These are phyloP conservation scores for Beris chalybata DNA, from an alignment of 2,888 invertebrate genomes.

Conservation along the genomic window DNA sequence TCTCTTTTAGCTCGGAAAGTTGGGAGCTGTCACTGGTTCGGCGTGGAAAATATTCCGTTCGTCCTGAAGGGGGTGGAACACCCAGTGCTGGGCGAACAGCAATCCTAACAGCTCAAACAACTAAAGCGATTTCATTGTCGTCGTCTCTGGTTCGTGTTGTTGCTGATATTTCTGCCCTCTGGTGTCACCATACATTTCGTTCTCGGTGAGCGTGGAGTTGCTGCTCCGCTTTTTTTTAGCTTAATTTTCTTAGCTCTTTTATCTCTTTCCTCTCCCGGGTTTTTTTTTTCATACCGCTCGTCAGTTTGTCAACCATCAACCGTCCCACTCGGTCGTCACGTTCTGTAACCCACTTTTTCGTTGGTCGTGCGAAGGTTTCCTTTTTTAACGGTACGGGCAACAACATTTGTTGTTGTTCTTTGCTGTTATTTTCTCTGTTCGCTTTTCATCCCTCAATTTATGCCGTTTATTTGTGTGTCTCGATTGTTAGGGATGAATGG, in stretches of 20 bases:
- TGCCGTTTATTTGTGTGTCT: slow-evolving; percentile 37
- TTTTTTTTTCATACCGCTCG: slow-evolving; percentile 7
- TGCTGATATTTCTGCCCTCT: slow-evolving; percentile 31
- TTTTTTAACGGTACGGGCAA: slow-evolving; percentile 20
- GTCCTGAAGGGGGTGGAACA: not conserved
- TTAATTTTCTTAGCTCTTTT: slow-evolving; percentile 15
- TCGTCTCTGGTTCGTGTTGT: slow-evolving; percentile 27
- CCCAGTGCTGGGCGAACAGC: not conserved
- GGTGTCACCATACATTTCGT: slow-evolving; percentile 1
- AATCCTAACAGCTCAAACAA: slow-evolving; percentile 9
- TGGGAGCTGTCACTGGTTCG: slow-evolving; percentile 23
- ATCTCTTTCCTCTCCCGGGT: not conserved
- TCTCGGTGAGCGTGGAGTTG: not conserved
- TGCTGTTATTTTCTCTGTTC: slow-evolving; percentile 35
- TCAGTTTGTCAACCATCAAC: slow-evolving; percentile 17
- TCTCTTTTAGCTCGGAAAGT: slow-evolving; percentile 14
- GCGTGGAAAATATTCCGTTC: slow-evolving; percentile 24
- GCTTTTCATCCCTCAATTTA: slow-evolving; percentile 39
- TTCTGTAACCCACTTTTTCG: too few relatives aligned
- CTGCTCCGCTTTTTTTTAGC: not conserved
- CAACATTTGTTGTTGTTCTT: slow-evolving; percentile 33
- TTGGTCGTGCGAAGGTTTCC: slow-evolving; percentile 13
- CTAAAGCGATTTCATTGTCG: slow-evolving; percentile 30
- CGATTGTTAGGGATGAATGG: slow-evolving; percentile 26
- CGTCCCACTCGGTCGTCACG: too few relatives aligned